Percentiles rank a stretch among this genome's conserved stretches.
phyloP scores from a whole-genome alignment of 2,797 vertebrate genomes.

The Rhinoraja longicauda region DNA sequence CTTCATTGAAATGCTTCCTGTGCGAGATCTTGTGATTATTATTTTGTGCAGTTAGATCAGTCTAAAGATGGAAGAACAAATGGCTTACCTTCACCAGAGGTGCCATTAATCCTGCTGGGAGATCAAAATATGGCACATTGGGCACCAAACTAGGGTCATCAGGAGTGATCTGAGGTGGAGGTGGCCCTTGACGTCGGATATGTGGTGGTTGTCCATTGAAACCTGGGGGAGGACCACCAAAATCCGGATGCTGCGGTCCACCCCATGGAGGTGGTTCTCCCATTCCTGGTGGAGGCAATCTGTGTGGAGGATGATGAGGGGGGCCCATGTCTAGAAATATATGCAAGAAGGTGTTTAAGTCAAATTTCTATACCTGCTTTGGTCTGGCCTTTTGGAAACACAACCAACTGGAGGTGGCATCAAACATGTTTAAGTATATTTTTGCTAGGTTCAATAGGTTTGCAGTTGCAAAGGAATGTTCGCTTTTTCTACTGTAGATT shows the following conservation, averaged over 20 bases:
- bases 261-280: constrained; percentile 88
- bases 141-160: constrained; percentile 94
- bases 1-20: background rate
- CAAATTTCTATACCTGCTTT: background rate
- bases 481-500: background rate
- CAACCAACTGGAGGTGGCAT: background rate
- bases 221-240: constrained; percentile 86
- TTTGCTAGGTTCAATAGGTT: background rate
- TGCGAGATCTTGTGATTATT: background rate
- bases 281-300: constrained; percentile 85
- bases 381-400: background rate
- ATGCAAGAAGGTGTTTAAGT: background rate
- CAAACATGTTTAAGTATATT: background rate
- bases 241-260: constrained; percentile 82
- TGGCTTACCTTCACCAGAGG: constrained; percentile 82
- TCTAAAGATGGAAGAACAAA: background rate
- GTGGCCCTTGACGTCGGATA: constrained; percentile 76
- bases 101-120: constrained; percentile 96
- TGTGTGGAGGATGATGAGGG: constrained; percentile 85
- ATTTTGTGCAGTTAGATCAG: background rate
- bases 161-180: constrained; percentile 67
- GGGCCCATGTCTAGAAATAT: constrained; percentile 78
- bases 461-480: background rate
- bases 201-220: constrained; percentile 94
- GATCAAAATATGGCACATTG: constrained; percentile 93